Evolutionary conservation across 2,113 vertebrate species (phyloP).

Genomic region (Hippocampus zosterae): DNA sequence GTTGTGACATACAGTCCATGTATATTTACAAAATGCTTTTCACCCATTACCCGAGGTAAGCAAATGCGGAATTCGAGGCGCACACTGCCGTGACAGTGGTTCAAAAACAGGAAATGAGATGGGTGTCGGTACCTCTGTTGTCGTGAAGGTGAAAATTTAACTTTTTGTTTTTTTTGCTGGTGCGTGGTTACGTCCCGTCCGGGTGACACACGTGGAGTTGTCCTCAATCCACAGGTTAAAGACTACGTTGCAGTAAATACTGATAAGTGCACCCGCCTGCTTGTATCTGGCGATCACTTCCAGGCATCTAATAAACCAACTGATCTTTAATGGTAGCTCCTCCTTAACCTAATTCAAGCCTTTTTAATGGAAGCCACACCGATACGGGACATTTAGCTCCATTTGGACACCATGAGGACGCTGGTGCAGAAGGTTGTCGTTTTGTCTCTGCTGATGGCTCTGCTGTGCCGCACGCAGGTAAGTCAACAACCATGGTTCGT

Average conservation of each 20-base stretch:
- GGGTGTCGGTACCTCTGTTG: not conserved
- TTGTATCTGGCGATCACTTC: not conserved
- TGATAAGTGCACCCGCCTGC: not conserved
- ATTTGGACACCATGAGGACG: constrained; percentile 50
- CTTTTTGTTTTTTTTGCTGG: not conserved
- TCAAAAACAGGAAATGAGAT: too few species aligned
- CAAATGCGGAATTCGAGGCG: too few species aligned
- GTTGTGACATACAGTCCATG: too few species aligned
- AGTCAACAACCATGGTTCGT: not conserved
- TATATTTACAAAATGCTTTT: too few species aligned
- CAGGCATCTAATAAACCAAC: not conserved
- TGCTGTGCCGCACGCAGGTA: constrained; percentile 61
- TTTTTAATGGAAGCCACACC: constrained; percentile 50
- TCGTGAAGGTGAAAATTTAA: not conserved
- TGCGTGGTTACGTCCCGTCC: not conserved
- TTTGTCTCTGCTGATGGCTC: constrained; percentile 42
- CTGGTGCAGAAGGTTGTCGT: constrained; percentile 43
- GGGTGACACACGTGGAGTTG: constrained; percentile 54
- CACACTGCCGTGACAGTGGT: too few species aligned
- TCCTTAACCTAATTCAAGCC: constrained; percentile 39
- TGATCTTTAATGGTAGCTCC: constrained; percentile 35
- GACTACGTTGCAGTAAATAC: constrained; percentile 49
- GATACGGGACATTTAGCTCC: not conserved
- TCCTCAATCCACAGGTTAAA: constrained; percentile 51
- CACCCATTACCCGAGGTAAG: too few species aligned